phyloP scores from a whole-genome alignment of 2,113 vertebrate species.

The Neotoma lepida region DNA sequence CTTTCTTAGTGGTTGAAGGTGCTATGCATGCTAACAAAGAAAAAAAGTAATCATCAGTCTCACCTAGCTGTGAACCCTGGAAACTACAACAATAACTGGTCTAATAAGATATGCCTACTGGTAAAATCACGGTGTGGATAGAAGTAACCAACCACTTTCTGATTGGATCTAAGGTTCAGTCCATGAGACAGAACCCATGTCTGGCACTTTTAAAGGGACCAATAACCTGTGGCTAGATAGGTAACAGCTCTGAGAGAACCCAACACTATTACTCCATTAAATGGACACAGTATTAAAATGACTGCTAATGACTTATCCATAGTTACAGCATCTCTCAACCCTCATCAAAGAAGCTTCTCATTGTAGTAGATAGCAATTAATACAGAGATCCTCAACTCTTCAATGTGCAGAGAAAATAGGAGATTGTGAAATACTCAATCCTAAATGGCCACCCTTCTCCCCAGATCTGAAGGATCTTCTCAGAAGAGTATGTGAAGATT shows the following conservation, averaged over 20 bases:
- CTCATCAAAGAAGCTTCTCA: too few relatives aligned
- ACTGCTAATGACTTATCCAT: neutral
- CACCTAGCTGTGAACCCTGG: neutral
- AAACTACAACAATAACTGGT: neutral
- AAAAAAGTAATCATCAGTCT: neutral
- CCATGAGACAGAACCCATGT: neutral
- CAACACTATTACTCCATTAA: neutral
- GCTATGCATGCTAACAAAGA: neutral
- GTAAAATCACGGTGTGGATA: neutral
- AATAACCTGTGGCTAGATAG: neutral
- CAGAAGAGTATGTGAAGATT: neutral
- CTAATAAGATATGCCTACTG: neutral
- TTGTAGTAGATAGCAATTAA: too few relatives aligned
- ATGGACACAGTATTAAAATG: neutral
- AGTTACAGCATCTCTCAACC: too few relatives aligned
- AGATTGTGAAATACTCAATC: too few relatives aligned
- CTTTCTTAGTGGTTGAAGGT: neutral
- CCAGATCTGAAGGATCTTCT: neutral
- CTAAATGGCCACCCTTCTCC: neutral
- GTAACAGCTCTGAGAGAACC: neutral
- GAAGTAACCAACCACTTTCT: neutral
- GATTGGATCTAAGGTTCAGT: neutral
- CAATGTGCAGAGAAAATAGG: too few relatives aligned
- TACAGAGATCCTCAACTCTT: too few relatives aligned
- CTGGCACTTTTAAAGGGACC: neutral